Evolutionary conservation across 2,113 vertebrate genomes (phyloP).

Genomic region (Chamaetylas fuelleborni): DNA sequence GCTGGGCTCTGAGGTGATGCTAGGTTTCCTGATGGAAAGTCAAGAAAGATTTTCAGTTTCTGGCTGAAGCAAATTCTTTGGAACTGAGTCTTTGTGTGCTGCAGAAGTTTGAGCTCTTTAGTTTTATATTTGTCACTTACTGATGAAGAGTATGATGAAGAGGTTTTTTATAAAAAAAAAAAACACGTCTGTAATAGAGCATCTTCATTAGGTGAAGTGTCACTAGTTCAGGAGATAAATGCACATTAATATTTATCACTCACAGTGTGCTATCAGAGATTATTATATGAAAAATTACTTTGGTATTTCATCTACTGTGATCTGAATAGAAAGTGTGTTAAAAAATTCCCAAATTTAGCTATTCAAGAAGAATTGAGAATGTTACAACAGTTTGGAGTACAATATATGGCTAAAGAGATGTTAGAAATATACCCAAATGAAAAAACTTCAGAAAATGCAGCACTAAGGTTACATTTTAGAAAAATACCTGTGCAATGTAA

Average conservation of each 20-base stretch:
- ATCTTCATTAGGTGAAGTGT: not conserved
- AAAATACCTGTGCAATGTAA: not conserved
- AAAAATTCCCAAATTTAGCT: not conserved
- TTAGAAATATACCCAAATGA: not conserved
- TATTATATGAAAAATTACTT: not conserved
- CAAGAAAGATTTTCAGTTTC: not conserved
- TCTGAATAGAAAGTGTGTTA: not conserved
- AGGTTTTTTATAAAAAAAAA: not conserved
- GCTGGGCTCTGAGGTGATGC: not conserved
- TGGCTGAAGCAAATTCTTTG: not conserved
- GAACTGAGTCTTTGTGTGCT: not conserved
- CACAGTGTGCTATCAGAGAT: not conserved
- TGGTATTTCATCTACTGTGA: not conserved
- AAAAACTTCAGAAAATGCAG: not conserved
- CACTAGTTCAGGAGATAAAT: not conserved
- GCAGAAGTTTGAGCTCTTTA: not conserved
- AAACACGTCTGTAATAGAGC: not conserved
- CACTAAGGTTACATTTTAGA: rapidly evolving
- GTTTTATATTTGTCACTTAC: not conserved
- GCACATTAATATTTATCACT: not conserved
- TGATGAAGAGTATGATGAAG: not conserved
- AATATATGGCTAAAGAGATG: not conserved
- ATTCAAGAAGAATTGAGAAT: not conserved
- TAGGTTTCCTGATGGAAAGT: not conserved
- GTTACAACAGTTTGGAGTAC: not conserved